Evolutionary conservation across 2,888 invertebrate species (phyloP).

Genomic region (Torymus texanus): DNA sequence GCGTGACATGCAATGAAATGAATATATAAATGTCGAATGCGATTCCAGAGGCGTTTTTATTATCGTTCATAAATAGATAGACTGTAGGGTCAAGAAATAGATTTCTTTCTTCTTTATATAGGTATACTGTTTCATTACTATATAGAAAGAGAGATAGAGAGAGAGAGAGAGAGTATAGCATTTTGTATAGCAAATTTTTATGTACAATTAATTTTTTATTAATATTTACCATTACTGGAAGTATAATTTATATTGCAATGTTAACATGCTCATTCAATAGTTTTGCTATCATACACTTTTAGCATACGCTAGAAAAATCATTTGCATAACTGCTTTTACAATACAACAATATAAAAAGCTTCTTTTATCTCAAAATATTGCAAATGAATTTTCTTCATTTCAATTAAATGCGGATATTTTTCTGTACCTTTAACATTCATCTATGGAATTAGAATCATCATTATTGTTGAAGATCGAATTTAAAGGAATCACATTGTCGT

Average conservation of each 20-base stretch:
- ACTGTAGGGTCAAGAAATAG: too few species aligned
- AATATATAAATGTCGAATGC: neutral
- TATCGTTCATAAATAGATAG: neutral
- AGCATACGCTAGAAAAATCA: constrained; percentile 15
- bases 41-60: neutral
- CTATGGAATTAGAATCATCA: constrained; percentile 66
- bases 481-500: constrained; percentile 71
- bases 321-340: neutral
- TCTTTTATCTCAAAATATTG: neutral
- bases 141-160: neutral
- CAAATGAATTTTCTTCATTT: constrained; percentile 25
- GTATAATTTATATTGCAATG: neutral
- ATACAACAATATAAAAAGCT: neutral
- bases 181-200: constrained; percentile 29
- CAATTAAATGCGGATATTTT: neutral
- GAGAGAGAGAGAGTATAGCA: neutral
- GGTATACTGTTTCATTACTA: neutral
- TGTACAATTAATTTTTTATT: constrained; percentile 23
- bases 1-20: constrained; percentile 64
- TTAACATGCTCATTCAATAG: constrained; percentile 39
- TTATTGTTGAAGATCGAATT: constrained; percentile 68
- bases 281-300: constrained; percentile 30
- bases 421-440: constrained; percentile 69
- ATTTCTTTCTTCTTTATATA: too few species aligned
- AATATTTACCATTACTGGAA: constrained; percentile 15